Base-by-base conservation (phyloP, 2,113 vertebrate species). In the Cettia cetti region DNA sequence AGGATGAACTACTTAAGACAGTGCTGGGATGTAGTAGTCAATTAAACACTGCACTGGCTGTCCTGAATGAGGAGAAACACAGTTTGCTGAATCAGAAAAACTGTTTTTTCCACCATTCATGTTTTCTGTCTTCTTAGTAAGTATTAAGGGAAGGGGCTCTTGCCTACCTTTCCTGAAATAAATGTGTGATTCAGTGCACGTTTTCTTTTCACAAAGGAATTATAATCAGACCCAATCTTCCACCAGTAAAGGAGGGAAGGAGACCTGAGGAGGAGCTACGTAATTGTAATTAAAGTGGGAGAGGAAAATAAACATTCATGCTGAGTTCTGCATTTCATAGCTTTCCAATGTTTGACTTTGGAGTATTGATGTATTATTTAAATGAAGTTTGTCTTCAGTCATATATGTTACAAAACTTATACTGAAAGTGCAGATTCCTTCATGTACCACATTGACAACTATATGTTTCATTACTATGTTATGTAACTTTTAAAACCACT, bases 31-130 rank as follows among this genome's bases (percentile, higher is more conserved):
- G 20, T 13, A 20, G 22, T 12, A 53, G 17, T 37, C 40, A 44
- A 30, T 39, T 45, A 57, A 86, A 65, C 50, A 12, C 8, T 83
- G 17, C n/a, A 21, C 10, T 33, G 23, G 33, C 39, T 65, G 22
- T 26, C 60, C 54, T 68, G 18, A 65, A 52, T 44, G 35, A 72
- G 33, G 5, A 83, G 74, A 21, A 92, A 39, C 4, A 39, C 1
- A 0, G 4, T 44, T 82, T 76, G 8, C 23, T 56, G 47, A 68
- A 69, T 14, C 53, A 68, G 23, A 86, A 89, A 54, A 61, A 12
- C 2, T 11, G 17, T 4, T 13, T 26, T 10, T 37, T 8, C 16
- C 11, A 15, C 11, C 3, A 7, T 0, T 1, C 4, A 5, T 10
- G 7, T 9, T 60, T 40, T 77, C 24, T 22, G 2, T 33, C 16